Conservation (phyloP, 2,113 vertebrate species). For the Dryoscopus gambensis region DNA sequence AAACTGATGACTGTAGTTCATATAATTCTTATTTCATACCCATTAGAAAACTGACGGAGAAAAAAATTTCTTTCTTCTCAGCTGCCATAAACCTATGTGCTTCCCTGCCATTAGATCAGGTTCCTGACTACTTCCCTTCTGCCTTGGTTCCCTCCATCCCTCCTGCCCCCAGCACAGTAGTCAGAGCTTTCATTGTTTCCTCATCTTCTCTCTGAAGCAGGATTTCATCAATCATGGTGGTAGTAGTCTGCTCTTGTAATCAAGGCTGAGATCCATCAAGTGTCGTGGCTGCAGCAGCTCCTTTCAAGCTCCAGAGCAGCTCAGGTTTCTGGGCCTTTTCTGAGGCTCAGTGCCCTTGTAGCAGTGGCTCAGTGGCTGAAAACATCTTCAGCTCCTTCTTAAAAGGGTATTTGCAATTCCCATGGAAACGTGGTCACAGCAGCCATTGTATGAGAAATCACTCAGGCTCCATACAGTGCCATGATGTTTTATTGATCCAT, state of each 20-base stretch:
- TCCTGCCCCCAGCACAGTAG: neutral
- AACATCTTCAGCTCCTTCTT: neutral
- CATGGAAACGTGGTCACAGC: conserved; percentile 20
- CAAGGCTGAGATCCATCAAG: conserved; percentile 43
- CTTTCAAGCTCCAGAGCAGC: conserved; percentile 19
- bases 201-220: conserved; percentile 7
- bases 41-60: neutral
- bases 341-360: neutral
- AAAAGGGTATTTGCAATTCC: conserved; percentile 31
- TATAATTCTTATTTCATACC: conserved; percentile 41
- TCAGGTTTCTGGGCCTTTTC: conserved; percentile 2
- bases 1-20: conserved; percentile 41
- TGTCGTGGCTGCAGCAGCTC: neutral
- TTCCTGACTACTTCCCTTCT: conserved; percentile 22
- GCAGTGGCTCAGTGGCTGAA: neutral
- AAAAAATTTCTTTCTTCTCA: conserved; percentile 4
- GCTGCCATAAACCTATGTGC: neutral
- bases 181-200: neutral
- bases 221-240: conserved; percentile 37
- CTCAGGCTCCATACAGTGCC: neutral
- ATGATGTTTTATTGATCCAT: conserved; percentile 42
- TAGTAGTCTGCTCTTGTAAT: conserved; percentile 16
- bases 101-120: neutral
- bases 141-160: neutral
- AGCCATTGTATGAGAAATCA: conserved; percentile 47